Evolutionary conservation across 1,140 invertebrate species (phyloP).

Genomic region (Ooceraea biroi): DNA sequence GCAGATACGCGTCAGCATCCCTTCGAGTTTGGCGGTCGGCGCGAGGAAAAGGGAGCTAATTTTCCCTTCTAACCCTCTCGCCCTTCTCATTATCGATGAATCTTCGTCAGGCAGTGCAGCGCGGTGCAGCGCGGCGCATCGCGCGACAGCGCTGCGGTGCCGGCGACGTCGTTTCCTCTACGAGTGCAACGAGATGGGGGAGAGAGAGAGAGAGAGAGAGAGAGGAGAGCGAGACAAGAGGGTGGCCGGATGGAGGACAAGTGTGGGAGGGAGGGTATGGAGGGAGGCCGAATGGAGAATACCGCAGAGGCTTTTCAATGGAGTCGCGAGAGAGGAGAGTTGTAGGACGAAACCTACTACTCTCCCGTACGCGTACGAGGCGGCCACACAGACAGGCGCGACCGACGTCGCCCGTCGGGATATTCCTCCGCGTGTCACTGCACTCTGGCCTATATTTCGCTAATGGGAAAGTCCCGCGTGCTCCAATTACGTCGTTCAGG

Average conservation of each 20-base stretch:
- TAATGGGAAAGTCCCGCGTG: constrained; percentile 67
- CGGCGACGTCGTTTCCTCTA: not conserved
- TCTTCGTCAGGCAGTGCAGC: constrained; percentile 60
- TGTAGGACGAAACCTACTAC: constrained; percentile 57
- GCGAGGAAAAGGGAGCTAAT: constrained; percentile 40
- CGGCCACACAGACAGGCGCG: constrained; percentile 22
- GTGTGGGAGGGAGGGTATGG: too few relatives aligned
- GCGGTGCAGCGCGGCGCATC: constrained; percentile 52
- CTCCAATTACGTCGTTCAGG: constrained; percentile 60
- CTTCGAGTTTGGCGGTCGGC: not conserved
- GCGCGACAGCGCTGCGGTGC: constrained; percentile 27
- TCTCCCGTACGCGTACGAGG: constrained; percentile 41
- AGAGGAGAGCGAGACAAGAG: not conserved
- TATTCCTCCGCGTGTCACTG: constrained; percentile 35
- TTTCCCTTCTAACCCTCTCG: constrained; percentile 41
- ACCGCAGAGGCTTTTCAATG: constrained; percentile 69
- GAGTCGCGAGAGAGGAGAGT: constrained; percentile 53
- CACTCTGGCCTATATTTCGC: constrained; percentile 60
- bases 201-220: not conserved
- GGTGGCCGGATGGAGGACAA: constrained; percentile 47
- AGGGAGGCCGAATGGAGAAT: constrained; percentile 52
- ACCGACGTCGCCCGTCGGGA: constrained; percentile 33
- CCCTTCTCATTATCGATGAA: constrained; percentile 71
- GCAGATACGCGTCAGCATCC: not conserved
- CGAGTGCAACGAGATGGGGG: constrained; percentile 6